These are phyloP conservation scores for Poecile atricapillus DNA, from an alignment of 2,113 vertebrate genomes.

Conservation along the genomic window DNA sequence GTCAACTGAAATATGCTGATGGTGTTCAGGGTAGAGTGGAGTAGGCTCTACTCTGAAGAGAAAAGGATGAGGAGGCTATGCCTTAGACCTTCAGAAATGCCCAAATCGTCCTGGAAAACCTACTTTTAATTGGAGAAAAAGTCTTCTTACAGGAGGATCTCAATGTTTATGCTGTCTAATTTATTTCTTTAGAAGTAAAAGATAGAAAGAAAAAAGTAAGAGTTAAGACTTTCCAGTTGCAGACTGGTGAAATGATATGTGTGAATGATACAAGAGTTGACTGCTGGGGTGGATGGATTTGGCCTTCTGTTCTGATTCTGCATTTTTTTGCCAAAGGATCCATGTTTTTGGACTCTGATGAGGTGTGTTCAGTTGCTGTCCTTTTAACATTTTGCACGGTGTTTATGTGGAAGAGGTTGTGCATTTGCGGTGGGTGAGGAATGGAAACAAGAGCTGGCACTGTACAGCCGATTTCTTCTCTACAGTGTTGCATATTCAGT, in stretches of 20 bases:
- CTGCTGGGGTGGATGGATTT: background rate
- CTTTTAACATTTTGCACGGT: background rate
- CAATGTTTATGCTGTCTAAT: background rate
- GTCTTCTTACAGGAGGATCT: background rate
- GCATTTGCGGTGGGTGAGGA: slow-evolving; percentile 20
- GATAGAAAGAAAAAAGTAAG: background rate
- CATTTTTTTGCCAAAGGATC: background rate
- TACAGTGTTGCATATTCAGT: background rate
- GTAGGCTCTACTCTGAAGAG: background rate
- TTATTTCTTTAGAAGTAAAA: background rate
- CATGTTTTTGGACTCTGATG: background rate
- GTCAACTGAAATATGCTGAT: background rate
- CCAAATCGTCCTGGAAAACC: background rate
- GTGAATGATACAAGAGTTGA: background rate
- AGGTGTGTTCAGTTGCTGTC: slow-evolving; percentile 1
- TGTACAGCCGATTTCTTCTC: background rate
- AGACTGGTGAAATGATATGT: background rate
- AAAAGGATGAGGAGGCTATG: background rate
- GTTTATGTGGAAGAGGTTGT: slow-evolving; percentile 27
- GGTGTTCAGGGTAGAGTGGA: background rate
- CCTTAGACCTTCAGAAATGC: background rate
- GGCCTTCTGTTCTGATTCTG: slow-evolving; percentile 1
- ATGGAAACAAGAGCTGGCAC: background rate
- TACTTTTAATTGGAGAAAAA: background rate
- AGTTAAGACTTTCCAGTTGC: background rate